Percentiles rank a stretch among this genome's conserved stretches.
Evolutionary conservation across 2,113 vertebrate genomes (phyloP).

Genomic region (Numenius arquata): DNA sequence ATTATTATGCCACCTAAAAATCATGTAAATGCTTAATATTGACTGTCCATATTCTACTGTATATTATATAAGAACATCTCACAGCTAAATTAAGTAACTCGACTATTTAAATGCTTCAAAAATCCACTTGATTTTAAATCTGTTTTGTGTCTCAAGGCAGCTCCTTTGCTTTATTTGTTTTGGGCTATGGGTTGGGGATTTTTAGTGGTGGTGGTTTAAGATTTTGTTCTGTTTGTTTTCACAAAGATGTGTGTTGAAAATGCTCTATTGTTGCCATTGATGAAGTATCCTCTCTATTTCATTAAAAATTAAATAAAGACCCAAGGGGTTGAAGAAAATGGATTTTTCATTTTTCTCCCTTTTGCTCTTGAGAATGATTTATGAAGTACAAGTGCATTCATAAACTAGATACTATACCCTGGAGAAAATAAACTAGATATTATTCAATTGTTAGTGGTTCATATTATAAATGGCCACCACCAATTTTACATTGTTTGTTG

Average conservation of each 20-base stretch:
- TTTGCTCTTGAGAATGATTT: slow-evolving; percentile 74
- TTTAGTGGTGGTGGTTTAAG: background rate
- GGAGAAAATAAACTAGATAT: slow-evolving; percentile 67
- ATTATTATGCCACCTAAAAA: background rate
- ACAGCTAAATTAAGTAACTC: slow-evolving; percentile 13
- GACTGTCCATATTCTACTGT: background rate
- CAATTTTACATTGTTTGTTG: slow-evolving; percentile 34
- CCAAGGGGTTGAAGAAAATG: slow-evolving; percentile 58
- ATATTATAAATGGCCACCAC: slow-evolving; percentile 39
- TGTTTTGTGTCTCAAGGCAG: background rate
- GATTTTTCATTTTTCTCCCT: slow-evolving; percentile 68
- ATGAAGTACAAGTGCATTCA: slow-evolving; percentile 65
- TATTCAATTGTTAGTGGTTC: slow-evolving; percentile 58
- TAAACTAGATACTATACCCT: slow-evolving; percentile 63
- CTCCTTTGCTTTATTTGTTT: background rate
- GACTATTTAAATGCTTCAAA: background rate
- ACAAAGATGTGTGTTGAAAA: slow-evolving; percentile 12
- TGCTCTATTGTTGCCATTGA: slow-evolving; percentile 61
- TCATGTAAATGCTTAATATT: background rate
- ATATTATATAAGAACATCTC: background rate
- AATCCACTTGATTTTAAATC: slow-evolving; percentile 5
- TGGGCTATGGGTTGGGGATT: background rate
- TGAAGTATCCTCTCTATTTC: slow-evolving; percentile 62
- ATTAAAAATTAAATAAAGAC: slow-evolving; percentile 77
- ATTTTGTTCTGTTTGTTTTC: background rate